Conservation (phyloP, 2,113 vertebrate genomes). For the Mobula birostris region DNA sequence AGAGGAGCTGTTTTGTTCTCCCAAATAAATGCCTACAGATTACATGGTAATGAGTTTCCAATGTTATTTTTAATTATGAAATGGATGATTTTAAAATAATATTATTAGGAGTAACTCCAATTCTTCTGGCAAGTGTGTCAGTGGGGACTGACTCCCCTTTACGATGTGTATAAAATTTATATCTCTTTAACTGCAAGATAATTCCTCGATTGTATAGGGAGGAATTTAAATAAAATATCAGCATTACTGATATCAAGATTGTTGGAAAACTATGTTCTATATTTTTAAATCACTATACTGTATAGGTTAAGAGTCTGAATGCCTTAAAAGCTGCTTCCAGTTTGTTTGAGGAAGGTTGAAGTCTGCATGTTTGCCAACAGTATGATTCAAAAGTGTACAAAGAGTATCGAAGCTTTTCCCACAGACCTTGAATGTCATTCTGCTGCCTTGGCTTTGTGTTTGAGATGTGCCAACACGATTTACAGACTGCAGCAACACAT, state of each 20-base stretch:
- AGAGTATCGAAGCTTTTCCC: not conserved
- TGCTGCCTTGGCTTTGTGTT: not conserved
- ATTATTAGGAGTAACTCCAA: not conserved
- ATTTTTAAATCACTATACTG: constrained; percentile 1
- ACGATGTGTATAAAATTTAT: constrained; percentile 1
- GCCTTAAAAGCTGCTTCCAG: not conserved
- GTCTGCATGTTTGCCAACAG: not conserved
- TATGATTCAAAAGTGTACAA: not conserved
- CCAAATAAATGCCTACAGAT: not conserved
- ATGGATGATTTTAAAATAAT: not conserved
- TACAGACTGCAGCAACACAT: not conserved
- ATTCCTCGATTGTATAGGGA: constrained; percentile 7
- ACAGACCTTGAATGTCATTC: not conserved
- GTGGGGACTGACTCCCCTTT: not conserved
- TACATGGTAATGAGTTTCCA: not conserved
- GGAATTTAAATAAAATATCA: constrained; percentile 26
- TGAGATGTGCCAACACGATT: not conserved
- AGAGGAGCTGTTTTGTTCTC: not conserved
- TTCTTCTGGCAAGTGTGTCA: too few relatives aligned
- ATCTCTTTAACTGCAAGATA: not conserved
- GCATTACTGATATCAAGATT: constrained; percentile 12
- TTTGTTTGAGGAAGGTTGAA: not conserved
- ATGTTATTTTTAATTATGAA: not conserved
- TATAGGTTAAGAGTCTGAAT: not conserved
- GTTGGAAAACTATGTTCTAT: not conserved